phyloP scores from a whole-genome alignment of 2,797 vertebrate species.

The Limosa lapponica region DNA sequence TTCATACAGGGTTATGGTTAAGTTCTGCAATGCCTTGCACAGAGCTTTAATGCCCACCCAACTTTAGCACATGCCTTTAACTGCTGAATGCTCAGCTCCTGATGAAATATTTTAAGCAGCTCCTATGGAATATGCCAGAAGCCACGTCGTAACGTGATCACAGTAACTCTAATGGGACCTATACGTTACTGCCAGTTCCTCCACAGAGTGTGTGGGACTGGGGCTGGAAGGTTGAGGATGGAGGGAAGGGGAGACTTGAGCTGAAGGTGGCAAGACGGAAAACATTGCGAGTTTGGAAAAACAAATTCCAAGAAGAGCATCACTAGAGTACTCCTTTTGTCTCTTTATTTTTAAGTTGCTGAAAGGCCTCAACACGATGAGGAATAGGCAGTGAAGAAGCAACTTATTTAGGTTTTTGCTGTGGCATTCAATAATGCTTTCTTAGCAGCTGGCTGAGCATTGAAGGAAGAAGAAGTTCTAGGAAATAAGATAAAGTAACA shows the following conservation, averaged over 20 bases:
- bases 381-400: neutral
- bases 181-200: fast-evolving
- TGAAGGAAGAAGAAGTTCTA: neutral
- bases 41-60: neutral
- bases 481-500: neutral
- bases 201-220: neutral
- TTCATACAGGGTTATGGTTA: neutral
- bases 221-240: neutral
- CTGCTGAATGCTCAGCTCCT: neutral
- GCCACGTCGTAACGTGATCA: fast-evolving
- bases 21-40: fast-evolving
- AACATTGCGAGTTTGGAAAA: fast-evolving
- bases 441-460: neutral
- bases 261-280: neutral
- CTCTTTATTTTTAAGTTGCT: neutral
- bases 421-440: neutral
- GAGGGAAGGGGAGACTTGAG: neutral
- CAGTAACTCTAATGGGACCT: fast-evolving
- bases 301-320: neutral
- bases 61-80: neutral
- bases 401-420: neutral
- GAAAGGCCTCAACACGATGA: neutral
- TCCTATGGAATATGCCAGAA: neutral
- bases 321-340: neutral
- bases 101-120: neutral